Percentiles rank a stretch among this genome's conserved stretches.
Evolutionary conservation across 2,797 vertebrate genomes (phyloP).

Genomic region (Acipenser ruthenus): DNA sequence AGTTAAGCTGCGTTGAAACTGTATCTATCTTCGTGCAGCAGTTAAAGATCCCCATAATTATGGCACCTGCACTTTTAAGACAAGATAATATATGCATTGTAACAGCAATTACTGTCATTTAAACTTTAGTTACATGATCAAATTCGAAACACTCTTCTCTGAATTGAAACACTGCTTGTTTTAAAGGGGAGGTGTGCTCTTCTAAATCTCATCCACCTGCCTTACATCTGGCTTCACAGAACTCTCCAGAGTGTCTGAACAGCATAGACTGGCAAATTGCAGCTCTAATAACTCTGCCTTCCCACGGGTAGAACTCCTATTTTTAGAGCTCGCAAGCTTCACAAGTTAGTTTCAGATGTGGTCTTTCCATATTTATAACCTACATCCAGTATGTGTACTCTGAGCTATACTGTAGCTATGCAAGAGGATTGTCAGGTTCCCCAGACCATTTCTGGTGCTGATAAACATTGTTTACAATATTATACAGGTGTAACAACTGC

Average conservation of each 20-base stretch:
- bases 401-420: constrained; percentile 7
- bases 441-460: constrained; percentile 15
- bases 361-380: constrained; percentile 25
- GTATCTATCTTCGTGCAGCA: too few species aligned
- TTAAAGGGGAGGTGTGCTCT: neutral
- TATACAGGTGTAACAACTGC: too few species aligned
- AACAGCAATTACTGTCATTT: too few species aligned
- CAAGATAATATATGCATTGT: too few species aligned
- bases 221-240: constrained; percentile 6
- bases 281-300: constrained; percentile 19
- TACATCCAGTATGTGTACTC: constrained; percentile 15
- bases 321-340: constrained; percentile 26
- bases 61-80: too few species aligned
- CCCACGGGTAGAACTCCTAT: constrained; percentile 28
- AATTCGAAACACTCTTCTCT: too few species aligned
- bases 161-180: neutral
- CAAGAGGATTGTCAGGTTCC: constrained; percentile 23
- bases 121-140: too few species aligned
- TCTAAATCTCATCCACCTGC: constrained; percentile 16
- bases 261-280: constrained; percentile 5
- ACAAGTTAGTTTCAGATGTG: constrained; percentile 21
- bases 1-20: too few species aligned
- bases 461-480: neutral
- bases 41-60: too few species aligned
- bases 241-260: constrained; percentile 6